phyloP scores from a whole-genome alignment of 2,113 vertebrate genomes.

The Nothoprocta pentlandii region DNA sequence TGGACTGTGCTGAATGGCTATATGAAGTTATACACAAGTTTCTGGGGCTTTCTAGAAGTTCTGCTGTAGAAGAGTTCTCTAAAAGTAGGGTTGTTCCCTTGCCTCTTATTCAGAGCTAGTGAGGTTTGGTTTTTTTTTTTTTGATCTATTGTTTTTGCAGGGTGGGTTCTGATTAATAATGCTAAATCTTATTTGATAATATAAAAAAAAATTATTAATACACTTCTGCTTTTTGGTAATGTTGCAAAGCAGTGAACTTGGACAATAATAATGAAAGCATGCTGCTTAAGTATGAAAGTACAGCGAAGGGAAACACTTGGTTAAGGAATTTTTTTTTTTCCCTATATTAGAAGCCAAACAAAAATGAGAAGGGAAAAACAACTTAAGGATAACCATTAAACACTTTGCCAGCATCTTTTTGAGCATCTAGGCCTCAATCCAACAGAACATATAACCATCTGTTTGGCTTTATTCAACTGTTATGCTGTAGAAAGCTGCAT shows the following conservation, averaged over 20 bases:
- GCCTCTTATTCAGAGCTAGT: not conserved
- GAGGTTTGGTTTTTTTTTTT: not conserved
- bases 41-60: not conserved
- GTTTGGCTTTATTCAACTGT: not conserved
- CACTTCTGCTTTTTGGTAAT: not conserved
- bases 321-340: not conserved
- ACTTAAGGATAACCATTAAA: not conserved
- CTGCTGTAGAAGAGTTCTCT: not conserved
- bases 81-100: not conserved
- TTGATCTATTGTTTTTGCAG: rapidly evolving
- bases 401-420: not conserved
- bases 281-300: not conserved
- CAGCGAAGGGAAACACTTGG: not conserved
- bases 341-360: not conserved
- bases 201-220: not conserved
- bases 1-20: not conserved
- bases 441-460: not conserved
- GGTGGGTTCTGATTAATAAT: not conserved
- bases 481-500: not conserved
- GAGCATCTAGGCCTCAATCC: not conserved
- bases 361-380: not conserved
- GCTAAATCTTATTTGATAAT: not conserved
- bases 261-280: not conserved
- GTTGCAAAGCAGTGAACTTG: not conserved
- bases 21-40: not conserved